A percentile compares a stretch with the other conserved stretches of the same genome.
phyloP scores from a whole-genome alignment of 2,888 invertebrate genomes.

The Neoitamus cyanurus region DNA sequence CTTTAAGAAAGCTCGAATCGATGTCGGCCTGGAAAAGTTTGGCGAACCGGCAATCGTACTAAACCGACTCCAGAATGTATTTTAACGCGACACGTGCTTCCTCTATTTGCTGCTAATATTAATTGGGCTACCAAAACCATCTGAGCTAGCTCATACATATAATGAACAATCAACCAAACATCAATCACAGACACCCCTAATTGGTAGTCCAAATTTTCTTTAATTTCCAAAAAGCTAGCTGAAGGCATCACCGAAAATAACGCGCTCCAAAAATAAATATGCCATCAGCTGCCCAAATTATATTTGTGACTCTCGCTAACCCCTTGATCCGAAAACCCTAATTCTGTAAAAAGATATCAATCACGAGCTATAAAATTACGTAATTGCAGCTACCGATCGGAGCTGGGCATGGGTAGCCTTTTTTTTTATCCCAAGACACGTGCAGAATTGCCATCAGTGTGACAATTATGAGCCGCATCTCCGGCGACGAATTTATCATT shows the following conservation, averaged over 20 bases:
- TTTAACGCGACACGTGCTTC: too few species aligned
- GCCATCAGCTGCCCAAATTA: background rate
- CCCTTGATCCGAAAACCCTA: background rate
- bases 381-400: background rate
- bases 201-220: background rate
- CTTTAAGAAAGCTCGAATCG: too few species aligned
- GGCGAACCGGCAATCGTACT: too few species aligned
- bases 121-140: too few species aligned
- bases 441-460: background rate
- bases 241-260: background rate
- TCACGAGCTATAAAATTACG: background rate
- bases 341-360: background rate
- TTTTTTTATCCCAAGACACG: background rate
- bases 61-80: too few species aligned
- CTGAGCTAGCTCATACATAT: too few species aligned
- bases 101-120: too few species aligned
- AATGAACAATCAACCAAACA: too few species aligned
- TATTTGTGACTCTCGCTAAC: background rate
- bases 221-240: background rate
- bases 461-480: background rate
- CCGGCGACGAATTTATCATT: background rate
- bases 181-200: background rate
- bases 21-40: too few species aligned
- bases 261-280: background rate
- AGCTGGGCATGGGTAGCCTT: background rate